These are phyloP conservation scores for Cheiracanthium punctorium DNA, from an alignment of 2,888 invertebrate species.

Conservation along the genomic window DNA sequence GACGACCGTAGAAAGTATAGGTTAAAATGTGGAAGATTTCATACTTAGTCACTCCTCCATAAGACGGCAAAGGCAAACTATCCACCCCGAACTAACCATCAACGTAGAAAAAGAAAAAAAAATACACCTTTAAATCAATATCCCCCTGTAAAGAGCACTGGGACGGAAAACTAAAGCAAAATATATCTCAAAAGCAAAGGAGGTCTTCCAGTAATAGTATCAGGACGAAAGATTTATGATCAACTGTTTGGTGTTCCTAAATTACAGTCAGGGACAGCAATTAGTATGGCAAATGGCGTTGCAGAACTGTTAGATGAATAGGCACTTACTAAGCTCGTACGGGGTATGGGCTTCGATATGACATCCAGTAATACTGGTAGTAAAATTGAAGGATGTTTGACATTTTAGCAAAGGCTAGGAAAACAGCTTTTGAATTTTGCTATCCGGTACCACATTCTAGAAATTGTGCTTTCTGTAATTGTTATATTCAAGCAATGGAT, in stretches of 20 bases:
- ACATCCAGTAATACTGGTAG: background rate
- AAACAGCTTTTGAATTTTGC: too few species aligned
- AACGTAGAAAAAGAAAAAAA: background rate
- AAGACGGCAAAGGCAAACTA: background rate
- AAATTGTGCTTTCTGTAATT: too few species aligned
- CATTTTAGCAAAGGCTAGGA: too few species aligned
- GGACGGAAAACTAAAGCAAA: background rate
- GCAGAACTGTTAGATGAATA: too few species aligned
- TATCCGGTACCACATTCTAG: too few species aligned
- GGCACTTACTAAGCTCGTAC: background rate
- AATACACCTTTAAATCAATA: too few species aligned
- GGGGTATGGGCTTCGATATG: too few species aligned
- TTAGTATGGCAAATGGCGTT: too few species aligned
- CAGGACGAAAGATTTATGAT: background rate
- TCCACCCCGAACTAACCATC: background rate
- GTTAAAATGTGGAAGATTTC: background rate
- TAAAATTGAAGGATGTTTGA: background rate
- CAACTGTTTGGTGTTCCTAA: background rate
- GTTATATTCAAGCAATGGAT: too few species aligned
- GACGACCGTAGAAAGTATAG: background rate
- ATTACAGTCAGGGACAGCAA: background rate
- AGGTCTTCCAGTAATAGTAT: background rate
- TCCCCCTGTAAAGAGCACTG: background rate
- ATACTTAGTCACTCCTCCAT: background rate
- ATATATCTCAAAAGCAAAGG: too few species aligned